Evolutionary conservation across 2,797 vertebrate species (phyloP).

Genomic region (Zenarchopterus dispar): DNA sequence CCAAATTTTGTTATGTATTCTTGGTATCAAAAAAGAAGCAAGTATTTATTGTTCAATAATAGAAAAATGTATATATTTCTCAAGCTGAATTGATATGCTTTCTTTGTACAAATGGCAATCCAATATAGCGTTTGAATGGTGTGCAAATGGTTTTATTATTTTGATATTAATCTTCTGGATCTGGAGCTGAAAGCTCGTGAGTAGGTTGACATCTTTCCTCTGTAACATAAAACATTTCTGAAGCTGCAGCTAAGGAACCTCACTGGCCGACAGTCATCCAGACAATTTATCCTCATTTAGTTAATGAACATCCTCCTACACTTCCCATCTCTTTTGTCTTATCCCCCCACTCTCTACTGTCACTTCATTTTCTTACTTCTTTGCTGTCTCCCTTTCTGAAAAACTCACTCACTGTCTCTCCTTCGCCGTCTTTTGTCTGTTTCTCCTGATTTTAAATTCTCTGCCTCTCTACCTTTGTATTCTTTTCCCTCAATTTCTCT

Average conservation of each 20-base stretch:
- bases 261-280: slow-evolving; percentile 67
- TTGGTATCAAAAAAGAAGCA: no score
- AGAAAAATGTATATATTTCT: no score
- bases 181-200: slow-evolving; percentile 55
- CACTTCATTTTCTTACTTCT: slow-evolving; percentile 9
- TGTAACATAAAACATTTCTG: slow-evolving; percentile 57
- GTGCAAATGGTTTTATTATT: slow-evolving; percentile 49
- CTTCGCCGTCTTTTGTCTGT: slow-evolving; percentile 22
- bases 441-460: slow-evolving; percentile 20
- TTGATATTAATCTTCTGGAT: slow-evolving; percentile 55
- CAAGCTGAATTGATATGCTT: no score
- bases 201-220: slow-evolving; percentile 58
- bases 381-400: slow-evolving; percentile 37
- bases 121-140: no score
- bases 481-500: slow-evolving; percentile 13
- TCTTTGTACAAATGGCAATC: no score
- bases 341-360: slow-evolving; percentile 21
- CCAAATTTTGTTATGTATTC: no score
- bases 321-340: slow-evolving; percentile 52
- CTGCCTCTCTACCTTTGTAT: slow-evolving; percentile 20
- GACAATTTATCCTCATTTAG: slow-evolving; percentile 76
- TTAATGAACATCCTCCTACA: slow-evolving; percentile 75
- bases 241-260: slow-evolving; percentile 65
- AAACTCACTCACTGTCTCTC: slow-evolving; percentile 41
- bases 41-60: no score